A percentile compares a stretch with the other conserved stretches of the same genome.
phyloP scores from a whole-genome alignment of 2,797 vertebrate genomes.

The Lagocephalus sceleratus region DNA sequence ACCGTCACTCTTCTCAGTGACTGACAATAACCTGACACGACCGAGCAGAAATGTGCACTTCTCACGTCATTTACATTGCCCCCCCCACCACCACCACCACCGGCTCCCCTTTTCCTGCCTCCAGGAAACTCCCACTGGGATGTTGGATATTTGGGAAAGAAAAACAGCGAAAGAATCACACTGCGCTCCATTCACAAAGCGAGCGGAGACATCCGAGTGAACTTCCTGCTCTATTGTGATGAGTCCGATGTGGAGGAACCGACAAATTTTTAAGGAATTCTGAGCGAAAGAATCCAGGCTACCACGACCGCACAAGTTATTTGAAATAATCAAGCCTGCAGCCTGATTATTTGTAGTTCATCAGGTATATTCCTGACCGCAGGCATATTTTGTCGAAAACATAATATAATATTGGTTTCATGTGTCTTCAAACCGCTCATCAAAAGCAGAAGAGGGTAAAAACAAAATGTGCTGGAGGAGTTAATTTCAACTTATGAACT shows the following conservation, averaged over 20 bases:
- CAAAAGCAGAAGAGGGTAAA: too few species aligned
- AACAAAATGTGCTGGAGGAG: neutral
- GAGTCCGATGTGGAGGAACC: neutral
- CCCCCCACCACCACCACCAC: neutral
- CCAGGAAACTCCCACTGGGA: conserved; percentile 42
- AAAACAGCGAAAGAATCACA: conserved; percentile 27
- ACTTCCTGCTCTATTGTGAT: conserved; percentile 35
- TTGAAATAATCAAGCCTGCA: too few species aligned
- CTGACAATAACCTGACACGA: conserved; percentile 40
- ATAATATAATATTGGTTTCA: too few species aligned
- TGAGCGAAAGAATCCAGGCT: neutral
- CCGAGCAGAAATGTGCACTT: conserved; percentile 44
- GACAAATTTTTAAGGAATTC: conserved; percentile 11
- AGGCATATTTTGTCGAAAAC: too few species aligned
- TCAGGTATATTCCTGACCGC: too few species aligned
- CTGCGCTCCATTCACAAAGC: conserved; percentile 35
- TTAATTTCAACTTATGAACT: neutral
- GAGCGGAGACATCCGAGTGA: conserved; percentile 10
- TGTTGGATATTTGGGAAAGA: conserved; percentile 28
- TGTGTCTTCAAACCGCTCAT: too few species aligned
- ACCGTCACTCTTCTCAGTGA: conserved; percentile 2
- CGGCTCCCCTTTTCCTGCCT: conserved; percentile 40
- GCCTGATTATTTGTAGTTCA: too few species aligned
- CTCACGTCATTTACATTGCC: neutral
- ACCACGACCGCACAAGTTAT: neutral